Percentiles rank a stretch among this genome's conserved stretches.
Evolutionary conservation across 2,113 vertebrate genomes (phyloP).

Genomic region (Tachuris rubrigastra): DNA sequence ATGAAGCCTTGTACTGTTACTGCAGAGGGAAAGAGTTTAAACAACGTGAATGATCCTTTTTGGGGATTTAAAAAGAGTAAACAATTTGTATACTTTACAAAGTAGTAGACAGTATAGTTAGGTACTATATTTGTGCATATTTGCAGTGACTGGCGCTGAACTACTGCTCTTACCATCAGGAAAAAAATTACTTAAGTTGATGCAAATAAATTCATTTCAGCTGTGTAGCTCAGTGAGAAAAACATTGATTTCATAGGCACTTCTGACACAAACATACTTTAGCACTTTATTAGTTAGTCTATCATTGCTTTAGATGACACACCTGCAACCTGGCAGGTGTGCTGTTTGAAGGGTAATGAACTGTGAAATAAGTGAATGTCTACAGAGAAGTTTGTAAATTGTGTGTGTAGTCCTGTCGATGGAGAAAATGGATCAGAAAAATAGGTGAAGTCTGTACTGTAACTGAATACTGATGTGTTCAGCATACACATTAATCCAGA

Average conservation of each 20-base stretch:
- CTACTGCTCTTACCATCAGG: background rate
- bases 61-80: background rate
- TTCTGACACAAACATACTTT: slow-evolving; percentile 38
- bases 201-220: background rate
- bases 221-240: background rate
- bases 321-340: slow-evolving; percentile 41
- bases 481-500: slow-evolving; percentile 11
- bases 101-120: background rate
- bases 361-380: slow-evolving; percentile 68
- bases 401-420: slow-evolving; percentile 40
- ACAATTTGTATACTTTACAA: background rate
- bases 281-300: slow-evolving; percentile 49
- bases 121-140: background rate
- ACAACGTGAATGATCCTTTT: background rate
- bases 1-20: background rate
- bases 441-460: slow-evolving; percentile 33
- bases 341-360: slow-evolving; percentile 55
- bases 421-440: slow-evolving; percentile 65
- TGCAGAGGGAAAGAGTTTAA: background rate
- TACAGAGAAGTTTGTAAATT: slow-evolving; percentile 65
- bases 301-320: slow-evolving; percentile 52
- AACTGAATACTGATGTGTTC: slow-evolving; percentile 25
- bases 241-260: background rate
- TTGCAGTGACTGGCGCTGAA: background rate
- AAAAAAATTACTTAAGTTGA: background rate